Percentiles rank a stretch among this genome's conserved stretches.
Conservation (phyloP, 2,797 vertebrate species). For the Sus cebifrons region DNA sequence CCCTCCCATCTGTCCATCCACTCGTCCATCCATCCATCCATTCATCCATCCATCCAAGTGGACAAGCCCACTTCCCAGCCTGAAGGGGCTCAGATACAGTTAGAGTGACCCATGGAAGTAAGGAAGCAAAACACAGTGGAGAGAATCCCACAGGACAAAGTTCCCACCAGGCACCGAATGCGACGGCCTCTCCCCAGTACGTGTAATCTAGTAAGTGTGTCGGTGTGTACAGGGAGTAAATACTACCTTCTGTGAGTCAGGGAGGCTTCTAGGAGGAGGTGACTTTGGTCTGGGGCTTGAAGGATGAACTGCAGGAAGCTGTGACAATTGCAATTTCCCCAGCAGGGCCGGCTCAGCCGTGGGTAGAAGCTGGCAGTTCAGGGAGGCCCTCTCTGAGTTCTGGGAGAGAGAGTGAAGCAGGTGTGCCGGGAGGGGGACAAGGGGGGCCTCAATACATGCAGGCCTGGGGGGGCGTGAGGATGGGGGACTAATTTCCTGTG, state of each 20-base stretch:
- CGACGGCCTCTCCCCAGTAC: background rate
- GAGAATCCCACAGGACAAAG: background rate
- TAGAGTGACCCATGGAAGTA: background rate
- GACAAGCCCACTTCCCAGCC: background rate
- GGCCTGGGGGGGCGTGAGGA: background rate
- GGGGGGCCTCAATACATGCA: too few species aligned
- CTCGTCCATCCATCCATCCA: too few species aligned
- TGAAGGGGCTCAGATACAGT: background rate
- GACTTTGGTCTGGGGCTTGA: background rate
- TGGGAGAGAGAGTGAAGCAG: background rate
- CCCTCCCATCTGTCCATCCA: background rate
- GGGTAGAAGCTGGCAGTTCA: background rate
- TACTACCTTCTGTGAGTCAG: background rate
- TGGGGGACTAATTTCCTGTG: background rate
- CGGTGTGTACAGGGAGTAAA: background rate
- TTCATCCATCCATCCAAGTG: background rate
- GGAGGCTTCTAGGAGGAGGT: constrained; percentile 23
- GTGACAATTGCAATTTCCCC: background rate
- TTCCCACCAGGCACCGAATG: background rate
- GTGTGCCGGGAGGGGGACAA: too few species aligned
- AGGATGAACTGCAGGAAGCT: background rate
- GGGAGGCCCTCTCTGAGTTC: background rate
- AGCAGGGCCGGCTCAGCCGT: background rate
- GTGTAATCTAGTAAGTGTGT: background rate
- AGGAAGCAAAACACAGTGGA: background rate